phyloP scores from a whole-genome alignment of 1,140 invertebrate species.

The Subanguina moxae region DNA sequence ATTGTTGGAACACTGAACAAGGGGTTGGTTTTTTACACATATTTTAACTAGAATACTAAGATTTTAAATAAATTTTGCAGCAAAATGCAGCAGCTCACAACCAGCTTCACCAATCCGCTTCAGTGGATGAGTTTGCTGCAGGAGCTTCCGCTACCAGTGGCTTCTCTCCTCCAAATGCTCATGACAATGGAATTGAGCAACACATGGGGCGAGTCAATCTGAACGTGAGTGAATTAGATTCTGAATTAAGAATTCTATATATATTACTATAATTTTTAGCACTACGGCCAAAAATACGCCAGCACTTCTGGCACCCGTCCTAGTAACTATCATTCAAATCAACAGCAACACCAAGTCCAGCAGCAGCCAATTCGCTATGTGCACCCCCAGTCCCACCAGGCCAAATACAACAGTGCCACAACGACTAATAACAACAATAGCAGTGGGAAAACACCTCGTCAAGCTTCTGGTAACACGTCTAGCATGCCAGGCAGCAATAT shows the following conservation, averaged over 20 bases:
- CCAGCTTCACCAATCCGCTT: neutral
- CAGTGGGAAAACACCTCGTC: too few relatives aligned
- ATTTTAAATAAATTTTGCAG: neutral
- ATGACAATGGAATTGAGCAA: neutral
- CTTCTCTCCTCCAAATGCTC: slow-evolving; percentile 5
- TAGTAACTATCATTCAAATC: too few relatives aligned
- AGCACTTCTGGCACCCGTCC: too few relatives aligned
- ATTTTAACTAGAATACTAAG: neutral
- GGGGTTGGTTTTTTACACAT: neutral
- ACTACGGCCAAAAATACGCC: too few relatives aligned
- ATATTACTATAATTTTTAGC: too few relatives aligned
- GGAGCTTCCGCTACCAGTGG: slow-evolving; percentile 6
- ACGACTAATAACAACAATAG: too few relatives aligned
- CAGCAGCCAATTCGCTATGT: too few relatives aligned
- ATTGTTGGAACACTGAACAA: neutral
- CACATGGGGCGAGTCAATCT: slow-evolving; percentile 2
- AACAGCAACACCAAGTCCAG: too few relatives aligned
- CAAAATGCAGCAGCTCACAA: neutral
- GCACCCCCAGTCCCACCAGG: too few relatives aligned
- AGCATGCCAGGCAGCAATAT: neutral
- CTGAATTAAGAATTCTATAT: too few relatives aligned
- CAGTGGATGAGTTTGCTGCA: slow-evolving; percentile 12
- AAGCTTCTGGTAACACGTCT: too few relatives aligned
- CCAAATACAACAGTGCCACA: too few relatives aligned
- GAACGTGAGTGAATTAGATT: neutral